Conservation (phyloP, 2,888 invertebrate species). For the Eledona agricola region DNA sequence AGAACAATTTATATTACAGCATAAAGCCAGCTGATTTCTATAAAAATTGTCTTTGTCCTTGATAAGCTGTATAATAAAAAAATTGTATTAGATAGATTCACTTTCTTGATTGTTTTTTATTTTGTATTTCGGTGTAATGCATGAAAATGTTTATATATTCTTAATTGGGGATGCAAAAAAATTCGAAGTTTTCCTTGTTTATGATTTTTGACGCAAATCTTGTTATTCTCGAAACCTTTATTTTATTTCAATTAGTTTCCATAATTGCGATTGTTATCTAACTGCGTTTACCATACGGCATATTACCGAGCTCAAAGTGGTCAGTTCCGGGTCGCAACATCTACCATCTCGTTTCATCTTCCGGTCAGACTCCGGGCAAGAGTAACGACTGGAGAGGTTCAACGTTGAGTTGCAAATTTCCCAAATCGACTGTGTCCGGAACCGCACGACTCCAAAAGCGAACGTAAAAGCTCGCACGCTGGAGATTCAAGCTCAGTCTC, state of each 20-base stretch:
- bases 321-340: conserved; percentile 19
- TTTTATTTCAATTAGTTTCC: neutral
- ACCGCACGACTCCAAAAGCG: conserved; percentile 30
- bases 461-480: conserved; percentile 37
- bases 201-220: no score
- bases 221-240: neutral
- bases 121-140: no score
- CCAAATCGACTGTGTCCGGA: conserved; percentile 33
- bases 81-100: no score
- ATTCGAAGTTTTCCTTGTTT: no score
- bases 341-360: conserved; percentile 17
- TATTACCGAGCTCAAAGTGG: conserved; percentile 2
- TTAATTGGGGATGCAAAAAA: no score
- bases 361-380: conserved; percentile 24
- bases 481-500: conserved; percentile 41
- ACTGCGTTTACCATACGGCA: conserved; percentile 18
- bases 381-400: conserved; percentile 26
- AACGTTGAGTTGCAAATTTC: conserved; percentile 33
- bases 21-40: no score
- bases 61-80: no score
- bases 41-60: no score
- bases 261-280: conserved; percentile 12
- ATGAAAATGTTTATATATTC: no score
- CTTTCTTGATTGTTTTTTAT: no score
- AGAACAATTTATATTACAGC: no score